Evolutionary conservation across 2,113 vertebrate genomes (phyloP), one percentile per base, ranked within the genome.

Genomic region (Butorides virescens): DNA sequence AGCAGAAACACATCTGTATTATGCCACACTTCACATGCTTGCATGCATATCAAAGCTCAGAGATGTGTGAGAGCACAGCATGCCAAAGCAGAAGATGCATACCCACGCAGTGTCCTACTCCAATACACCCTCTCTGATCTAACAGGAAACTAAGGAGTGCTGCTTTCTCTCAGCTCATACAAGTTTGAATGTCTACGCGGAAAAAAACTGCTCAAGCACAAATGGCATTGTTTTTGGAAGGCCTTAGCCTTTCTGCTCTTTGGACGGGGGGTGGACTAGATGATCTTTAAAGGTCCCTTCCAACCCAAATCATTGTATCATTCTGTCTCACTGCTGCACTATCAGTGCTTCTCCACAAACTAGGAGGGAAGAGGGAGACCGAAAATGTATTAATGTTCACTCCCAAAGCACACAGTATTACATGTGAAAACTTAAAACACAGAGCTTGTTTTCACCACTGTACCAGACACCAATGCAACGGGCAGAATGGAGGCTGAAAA

Each of bases 31-130:
- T 63, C 0, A 47, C 68, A 85, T 56, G 86, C 91, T 84, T 36
- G 61, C 73, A 84, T 56, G 70, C 61, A 20, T 18, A 67, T 18
- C 34, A 36, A 72, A 92, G 80, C 81, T 94, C 34, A 75, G 77
- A 77, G 58, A 72, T 87, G 72, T 59, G 44, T 32, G 59, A 86
- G 39, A 84, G 42, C 93, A 85, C 13, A 91, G 70, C 93, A 97
- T 74, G 95, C 79, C 88, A 95, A 84, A 95, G 96, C 92, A 87
- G 92, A 81, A 95, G 90, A 71, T 62, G 68, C 58, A 95, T 12
- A 88, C 49, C 30, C 96, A 95, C 76, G 83, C 68, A 93, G 95
- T 42, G 89, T 86, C 81, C 83, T 97, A 73, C 73, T 89, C 92
- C 42, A 90, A 23, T 25, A 75, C 15, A 53, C 65, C 52, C 73